Base-by-base conservation (phyloP, 2,888 invertebrate species). In the Pyrocoelia pectoralis region DNA sequence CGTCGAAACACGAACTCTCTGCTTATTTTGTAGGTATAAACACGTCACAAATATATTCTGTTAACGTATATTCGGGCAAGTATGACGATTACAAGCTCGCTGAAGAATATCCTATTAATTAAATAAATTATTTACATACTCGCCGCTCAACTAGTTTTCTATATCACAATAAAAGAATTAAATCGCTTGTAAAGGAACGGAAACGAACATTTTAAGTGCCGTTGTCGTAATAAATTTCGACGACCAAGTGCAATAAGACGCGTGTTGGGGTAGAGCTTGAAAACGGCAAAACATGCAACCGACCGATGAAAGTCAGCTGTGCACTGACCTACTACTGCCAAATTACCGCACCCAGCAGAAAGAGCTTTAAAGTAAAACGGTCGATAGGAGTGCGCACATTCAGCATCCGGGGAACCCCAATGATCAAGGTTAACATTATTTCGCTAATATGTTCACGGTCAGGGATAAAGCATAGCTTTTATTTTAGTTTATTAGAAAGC, bases 291-390 rank as follows among this genome's bases (percentile, higher is more conserved):
- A 33, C 46, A 56, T 59, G 60, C 56, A 66, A 64, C 70, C 65
- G n/a, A 24, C 24, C 24, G 65, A 67, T 57, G 66, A 61, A 64
- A 60, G 68, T 68, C 70, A 59, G 67, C 56, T 71, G 71, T 73
- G 68, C 73, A 74, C 73, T 74, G 74, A 74, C 74, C 74, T 73
- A 74, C 73, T 73, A 72, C 70, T 69, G 70, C 57, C 57, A 51
- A 49, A 54, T 57, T 60, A 66, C 67, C 57, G 63, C 62, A 68
- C 70, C 70, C 67, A 65, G 66, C 49, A 67, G 65, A 24, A 5
- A 24, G n/a, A 38, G 57, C 40, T 48, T 17, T 46, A 10, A 10
- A 18, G 48, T 49, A 48, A 50, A 51, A 58, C 68, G 73, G 72
- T 73, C 73, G 73, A 73, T 73, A 73, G 56, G 46, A 58, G 61